Base-by-base conservation (phyloP, 2,888 invertebrate genomes). In the Apotomis betuletana region DNA sequence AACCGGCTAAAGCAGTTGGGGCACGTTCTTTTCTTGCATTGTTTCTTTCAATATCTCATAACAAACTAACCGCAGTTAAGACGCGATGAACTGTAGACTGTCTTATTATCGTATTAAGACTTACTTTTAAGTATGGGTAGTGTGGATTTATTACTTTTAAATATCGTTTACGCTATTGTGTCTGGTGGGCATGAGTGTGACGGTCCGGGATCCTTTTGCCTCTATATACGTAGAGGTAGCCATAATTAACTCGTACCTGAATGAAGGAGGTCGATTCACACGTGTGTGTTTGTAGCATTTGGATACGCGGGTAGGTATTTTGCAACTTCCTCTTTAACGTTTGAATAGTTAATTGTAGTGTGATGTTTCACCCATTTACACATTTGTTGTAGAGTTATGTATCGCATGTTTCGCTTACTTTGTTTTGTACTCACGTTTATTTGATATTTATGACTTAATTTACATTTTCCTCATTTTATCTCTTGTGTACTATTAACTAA, bases 231-330 rank as follows among this genome's bases (percentile, higher is more conserved):
- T 82, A 86, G 79, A 76, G 85, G 85, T 85, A 84, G 84, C 84
- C 87, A 90, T 90, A 91, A 91, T 91, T 90, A 90, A 91, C 88
- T 90, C 82, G 86, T 92, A 92, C 92, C 92, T 92, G 92, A 85
- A 87, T 85, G 84, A 85, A 85, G 82, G 81, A 75, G 82, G 76
- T 76, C 78, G 73, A 74, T 80, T 70, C 83, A 89, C 86, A 89
- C 88, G 83, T 77, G 79, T 79, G 78, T 55, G 60, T 46, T 69
- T 55, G 41, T 60, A 55, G 67, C 67, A 60, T 46, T 60, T 12
- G 10, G 55, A 67, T 61, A 36, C 60, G 60, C 6, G 15, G 5
- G 57, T 60, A 60, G 5, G 57, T 60, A 60, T 70, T 65, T 65
- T 60, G 65, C 65, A 67, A 67, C 60, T 70, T 70, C 65, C 60